These are phyloP conservation scores for Poliocrania exsul DNA, from an alignment of 2,797 vertebrate species.

Conservation along the genomic window DNA sequence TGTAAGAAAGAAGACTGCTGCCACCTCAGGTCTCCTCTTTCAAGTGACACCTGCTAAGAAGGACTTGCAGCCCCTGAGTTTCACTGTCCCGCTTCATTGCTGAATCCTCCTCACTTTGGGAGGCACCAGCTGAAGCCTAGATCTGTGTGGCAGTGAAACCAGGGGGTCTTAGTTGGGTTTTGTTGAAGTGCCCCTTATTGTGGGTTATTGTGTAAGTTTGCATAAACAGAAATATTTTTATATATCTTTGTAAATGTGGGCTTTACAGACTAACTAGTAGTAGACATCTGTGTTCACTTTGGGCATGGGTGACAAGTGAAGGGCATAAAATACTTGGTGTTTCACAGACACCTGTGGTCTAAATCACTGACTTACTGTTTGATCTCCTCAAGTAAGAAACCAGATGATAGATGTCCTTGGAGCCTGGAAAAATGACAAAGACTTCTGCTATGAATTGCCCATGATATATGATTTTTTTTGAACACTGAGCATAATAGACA, in stretches of 20 bases:
- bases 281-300: not conserved
- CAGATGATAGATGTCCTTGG: not conserved
- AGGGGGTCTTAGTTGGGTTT: not conserved
- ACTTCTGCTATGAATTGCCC: not conserved
- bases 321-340: not conserved
- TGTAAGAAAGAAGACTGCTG: not conserved
- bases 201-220: not conserved
- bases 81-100: fast-evolving
- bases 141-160: not conserved
- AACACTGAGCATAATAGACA: not conserved
- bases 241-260: not conserved
- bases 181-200: not conserved
- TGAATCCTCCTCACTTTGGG: fast-evolving
- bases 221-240: not conserved
- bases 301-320: not conserved
- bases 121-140: not conserved
- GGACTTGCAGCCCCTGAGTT: not conserved
- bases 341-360: not conserved
- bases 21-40: not conserved
- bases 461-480: not conserved
- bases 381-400: not conserved
- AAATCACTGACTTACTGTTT: not conserved
- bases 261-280: not conserved
- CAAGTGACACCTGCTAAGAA: not conserved
- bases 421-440: not conserved